Base-by-base conservation (phyloP, 1,140 invertebrate species). In the Listronotus bonariensis region DNA sequence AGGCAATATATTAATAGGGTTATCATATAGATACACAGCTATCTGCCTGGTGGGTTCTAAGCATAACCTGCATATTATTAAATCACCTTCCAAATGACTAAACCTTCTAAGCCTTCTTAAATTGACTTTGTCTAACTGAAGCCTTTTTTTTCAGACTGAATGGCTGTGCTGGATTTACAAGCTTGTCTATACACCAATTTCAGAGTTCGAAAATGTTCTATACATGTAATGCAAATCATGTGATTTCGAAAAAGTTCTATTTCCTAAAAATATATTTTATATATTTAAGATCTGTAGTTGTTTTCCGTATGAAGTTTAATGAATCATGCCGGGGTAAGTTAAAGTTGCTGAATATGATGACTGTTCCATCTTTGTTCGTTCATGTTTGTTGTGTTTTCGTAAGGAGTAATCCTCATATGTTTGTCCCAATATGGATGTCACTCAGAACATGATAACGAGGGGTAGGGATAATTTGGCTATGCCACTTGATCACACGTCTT, bases 211-310 rank as follows among this genome's bases (percentile, higher is more conserved):
- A 46, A 46, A 15, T 46, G 15, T 7, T 46, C 12, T 46, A 46
- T 46, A 18, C 43, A 46, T 15, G 17, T 46, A 18, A 17, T 46
- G 17, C 43, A 46, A 8, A 46, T 18, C 5, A 46, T 17, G 17
- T 46, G 43, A 46, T 18, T 17, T 11, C 18, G 43, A 46, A 46
- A 46, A 17, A 46, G 43, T 9, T 46, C 14, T 46, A 17, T 46
- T 46, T 46, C 43, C 43, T 46, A 15, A 9, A 46, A 46, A 46
- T n/a, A n/a, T n/a, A n/a, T n/a, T n/a, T n/a, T n/a, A n/a, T n/a
- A n/a, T n/a, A n/a, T n/a, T n/a, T n/a, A n/a, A n/a, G n/a, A n/a
- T n/a, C n/a, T n/a, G n/a, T n/a, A n/a, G n/a, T n/a, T n/a, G n/a
- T n/a, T n/a, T n/a, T n/a, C n/a, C n/a, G n/a, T n/a, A n/a, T n/a